Evolutionary conservation across 2,888 invertebrate genomes (phyloP).

Genomic region (Chymomyza amoena): DNA sequence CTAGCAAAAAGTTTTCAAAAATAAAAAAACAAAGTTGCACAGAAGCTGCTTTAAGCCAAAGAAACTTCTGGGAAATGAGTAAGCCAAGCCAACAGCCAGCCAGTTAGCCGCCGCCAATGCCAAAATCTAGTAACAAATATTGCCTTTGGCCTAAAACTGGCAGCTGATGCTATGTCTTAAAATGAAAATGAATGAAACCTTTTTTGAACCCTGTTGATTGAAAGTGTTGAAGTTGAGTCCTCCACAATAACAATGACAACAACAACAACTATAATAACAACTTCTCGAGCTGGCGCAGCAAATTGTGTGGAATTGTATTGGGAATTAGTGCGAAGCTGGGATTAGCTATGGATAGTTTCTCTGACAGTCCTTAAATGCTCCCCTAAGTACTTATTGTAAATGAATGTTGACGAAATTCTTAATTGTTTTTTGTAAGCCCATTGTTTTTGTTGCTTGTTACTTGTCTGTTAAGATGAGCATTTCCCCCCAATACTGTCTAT

Average conservation of each 20-base stretch:
- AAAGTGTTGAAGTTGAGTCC: constrained; percentile 35
- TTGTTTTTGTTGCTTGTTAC: background rate
- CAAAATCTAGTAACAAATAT: constrained; percentile 4
- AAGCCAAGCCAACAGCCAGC: constrained; percentile 4
- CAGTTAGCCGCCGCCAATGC: constrained; percentile 9
- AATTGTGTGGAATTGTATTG: constrained; percentile 24
- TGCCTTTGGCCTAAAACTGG: constrained; percentile 24
- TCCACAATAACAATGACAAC: constrained; percentile 18
- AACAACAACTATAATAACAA: constrained; percentile 1
- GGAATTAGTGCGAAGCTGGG: constrained; percentile 37
- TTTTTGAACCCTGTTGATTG: constrained; percentile 40
- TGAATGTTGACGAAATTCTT: constrained; percentile 36
- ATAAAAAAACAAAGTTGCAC: constrained; percentile 1
- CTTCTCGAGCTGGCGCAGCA: background rate
- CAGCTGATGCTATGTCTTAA: constrained; percentile 27
- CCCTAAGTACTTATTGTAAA: constrained; percentile 29
- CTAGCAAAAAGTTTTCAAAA: background rate
- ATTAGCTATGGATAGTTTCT: constrained; percentile 36
- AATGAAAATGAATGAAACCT: constrained; percentile 48
- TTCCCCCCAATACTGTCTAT: background rate
- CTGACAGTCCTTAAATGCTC: constrained; percentile 21
- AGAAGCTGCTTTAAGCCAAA: constrained; percentile 33
- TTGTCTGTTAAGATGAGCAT: background rate
- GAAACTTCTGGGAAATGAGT: constrained; percentile 1
- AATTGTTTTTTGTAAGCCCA: constrained; percentile 5